phyloP scores from a whole-genome alignment of 2,113 vertebrate species.

The Mormyrus iriodes region DNA sequence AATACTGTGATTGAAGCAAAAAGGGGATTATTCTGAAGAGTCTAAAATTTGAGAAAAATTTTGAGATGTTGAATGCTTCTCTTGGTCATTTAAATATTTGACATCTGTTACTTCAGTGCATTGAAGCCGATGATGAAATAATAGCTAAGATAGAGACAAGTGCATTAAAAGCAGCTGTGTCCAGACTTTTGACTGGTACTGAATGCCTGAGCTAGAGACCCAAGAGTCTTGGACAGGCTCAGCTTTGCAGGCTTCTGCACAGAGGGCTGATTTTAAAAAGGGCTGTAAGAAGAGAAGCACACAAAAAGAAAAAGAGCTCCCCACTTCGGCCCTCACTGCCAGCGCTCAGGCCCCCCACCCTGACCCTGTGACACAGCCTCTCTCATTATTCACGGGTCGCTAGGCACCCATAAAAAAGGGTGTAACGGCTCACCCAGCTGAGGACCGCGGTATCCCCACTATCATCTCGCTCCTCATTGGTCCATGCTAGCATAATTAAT shows the following conservation, averaged over 20 bases:
- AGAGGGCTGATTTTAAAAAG: not conserved
- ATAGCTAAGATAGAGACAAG: not conserved
- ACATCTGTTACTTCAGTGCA: not conserved
- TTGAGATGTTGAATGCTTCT: not conserved
- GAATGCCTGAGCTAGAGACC: not conserved
- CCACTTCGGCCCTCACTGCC: not conserved
- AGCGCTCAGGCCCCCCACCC: conserved; percentile 21
- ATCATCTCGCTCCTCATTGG: not conserved
- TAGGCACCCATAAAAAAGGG: conserved; percentile 51
- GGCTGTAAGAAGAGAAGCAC: not conserved
- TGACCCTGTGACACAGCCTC: conserved; percentile 44
- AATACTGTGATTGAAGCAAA: not conserved
- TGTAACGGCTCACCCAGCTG: conserved; percentile 55
- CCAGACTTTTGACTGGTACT: not conserved
- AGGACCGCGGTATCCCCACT: not conserved
- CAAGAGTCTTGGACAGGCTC: not conserved
- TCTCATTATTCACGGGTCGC: conserved; percentile 55
- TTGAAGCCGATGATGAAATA: not conserved
- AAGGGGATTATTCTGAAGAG: not conserved
- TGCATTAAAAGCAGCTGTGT: not conserved
- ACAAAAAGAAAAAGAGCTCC: not conserved
- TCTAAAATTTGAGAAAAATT: not conserved
- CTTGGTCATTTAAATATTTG: not conserved
- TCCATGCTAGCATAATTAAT: not conserved
- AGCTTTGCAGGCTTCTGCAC: not conserved